These are phyloP conservation scores for Hemicordylus capensis DNA, from an alignment of 2,113 vertebrate genomes.

Conservation along the genomic window DNA sequence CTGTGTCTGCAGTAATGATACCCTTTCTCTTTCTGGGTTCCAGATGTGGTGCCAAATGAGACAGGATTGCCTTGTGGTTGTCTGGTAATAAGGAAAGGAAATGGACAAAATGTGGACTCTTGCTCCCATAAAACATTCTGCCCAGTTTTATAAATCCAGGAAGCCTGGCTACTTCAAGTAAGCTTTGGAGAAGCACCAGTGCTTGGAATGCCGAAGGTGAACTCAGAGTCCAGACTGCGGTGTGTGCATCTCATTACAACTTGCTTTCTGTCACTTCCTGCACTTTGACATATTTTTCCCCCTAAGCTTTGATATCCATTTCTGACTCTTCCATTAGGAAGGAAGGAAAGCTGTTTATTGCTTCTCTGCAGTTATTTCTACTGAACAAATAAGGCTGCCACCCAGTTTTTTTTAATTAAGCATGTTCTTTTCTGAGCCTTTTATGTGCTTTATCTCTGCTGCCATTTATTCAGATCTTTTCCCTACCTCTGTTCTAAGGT, in stretches of 20 bases:
- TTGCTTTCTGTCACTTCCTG: conserved; percentile 56
- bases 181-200: conserved; percentile 54
- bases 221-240: conserved; percentile 70
- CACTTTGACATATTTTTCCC: conserved; percentile 38
- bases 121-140: conserved; percentile 64
- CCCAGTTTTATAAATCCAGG: conserved; percentile 62
- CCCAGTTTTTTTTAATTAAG: background rate
- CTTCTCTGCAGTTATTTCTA: background rate
- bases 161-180: conserved; percentile 68
- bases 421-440: background rate
- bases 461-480: background rate
- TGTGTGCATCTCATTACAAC: conserved; percentile 46
- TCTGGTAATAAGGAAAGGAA: conserved; percentile 57
- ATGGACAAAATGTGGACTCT: conserved; percentile 63
- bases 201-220: conserved; percentile 65
- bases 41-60: conserved; percentile 32
- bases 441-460: background rate
- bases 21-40: conserved; percentile 41
- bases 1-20: conserved; percentile 28
- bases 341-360: conserved; percentile 23
- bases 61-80: conserved; percentile 27
- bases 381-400: conserved; percentile 29
- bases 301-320: conserved; percentile 54
- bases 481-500: background rate
- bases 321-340: conserved; percentile 45